Conservation (phyloP, 2,888 invertebrate genomes). For the Rhagium mordax region DNA sequence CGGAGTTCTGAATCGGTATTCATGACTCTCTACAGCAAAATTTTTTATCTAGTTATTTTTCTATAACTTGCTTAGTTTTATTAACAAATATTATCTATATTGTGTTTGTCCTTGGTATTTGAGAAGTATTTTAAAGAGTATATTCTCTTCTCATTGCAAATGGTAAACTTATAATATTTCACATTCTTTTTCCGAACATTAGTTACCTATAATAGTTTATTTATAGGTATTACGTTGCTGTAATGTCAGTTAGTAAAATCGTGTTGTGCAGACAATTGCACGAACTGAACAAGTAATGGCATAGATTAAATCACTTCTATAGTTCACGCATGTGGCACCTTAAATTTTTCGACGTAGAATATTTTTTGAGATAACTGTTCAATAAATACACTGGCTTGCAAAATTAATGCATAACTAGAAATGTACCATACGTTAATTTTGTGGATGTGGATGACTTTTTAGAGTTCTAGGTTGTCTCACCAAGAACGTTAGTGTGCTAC, state of each 20-base stretch:
- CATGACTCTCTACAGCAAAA: neutral
- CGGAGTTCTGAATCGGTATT: too few species aligned
- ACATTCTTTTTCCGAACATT: neutral
- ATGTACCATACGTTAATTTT: too few species aligned
- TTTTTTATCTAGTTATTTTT: neutral
- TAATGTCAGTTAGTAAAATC: neutral
- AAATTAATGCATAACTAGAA: too few species aligned
- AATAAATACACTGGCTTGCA: too few species aligned
- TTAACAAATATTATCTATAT: neutral
- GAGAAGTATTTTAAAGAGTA: neutral
- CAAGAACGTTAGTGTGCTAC: too few species aligned
- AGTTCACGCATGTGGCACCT: too few species aligned
- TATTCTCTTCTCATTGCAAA: neutral
- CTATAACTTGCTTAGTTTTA: neutral
- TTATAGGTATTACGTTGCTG: slow-evolving; percentile 1
- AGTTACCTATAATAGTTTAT: slow-evolving; percentile 21
- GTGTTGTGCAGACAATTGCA: neutral
- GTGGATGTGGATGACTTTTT: too few species aligned
- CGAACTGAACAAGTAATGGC: neutral
- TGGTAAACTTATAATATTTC: neutral
- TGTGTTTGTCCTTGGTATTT: slow-evolving; percentile 11
- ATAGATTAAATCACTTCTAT: too few species aligned
- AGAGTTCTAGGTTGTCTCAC: too few species aligned
- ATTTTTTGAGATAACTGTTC: too few species aligned
- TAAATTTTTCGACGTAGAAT: too few species aligned